phyloP scores from a whole-genome alignment of 2,797 vertebrate genomes.

The Catamblyrhynchus diadema region DNA sequence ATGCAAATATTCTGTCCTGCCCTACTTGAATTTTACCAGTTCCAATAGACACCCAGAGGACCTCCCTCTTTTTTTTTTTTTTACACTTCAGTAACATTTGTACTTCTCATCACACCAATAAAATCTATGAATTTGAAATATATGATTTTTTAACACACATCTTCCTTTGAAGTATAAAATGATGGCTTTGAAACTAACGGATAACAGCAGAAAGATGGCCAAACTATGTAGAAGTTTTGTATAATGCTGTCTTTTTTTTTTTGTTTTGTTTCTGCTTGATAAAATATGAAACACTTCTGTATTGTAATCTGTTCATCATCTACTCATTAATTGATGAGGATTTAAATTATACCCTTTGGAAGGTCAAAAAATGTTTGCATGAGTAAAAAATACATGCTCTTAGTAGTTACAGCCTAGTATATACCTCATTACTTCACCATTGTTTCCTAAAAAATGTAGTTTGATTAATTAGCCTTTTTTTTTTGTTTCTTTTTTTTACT shows the following conservation, averaged over 20 bases:
- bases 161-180: background rate
- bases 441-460: background rate
- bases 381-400: background rate
- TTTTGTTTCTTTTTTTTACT: background rate
- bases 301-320: background rate
- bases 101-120: background rate
- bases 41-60: background rate
- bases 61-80: background rate
- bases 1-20: background rate
- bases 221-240: background rate
- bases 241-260: background rate
- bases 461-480: background rate
- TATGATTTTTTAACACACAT: background rate
- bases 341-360: background rate
- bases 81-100: background rate
- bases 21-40: background rate
- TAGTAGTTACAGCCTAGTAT: background rate
- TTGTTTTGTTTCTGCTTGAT: background rate
- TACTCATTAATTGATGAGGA: background rate
- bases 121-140: background rate
- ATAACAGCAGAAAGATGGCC: background rate
- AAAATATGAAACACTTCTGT: background rate
- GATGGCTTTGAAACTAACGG: background rate
- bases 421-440: background rate
- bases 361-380: background rate